Conservation (phyloP, 1,140 invertebrate genomes). For the Drosophila malerkotliana region DNA sequence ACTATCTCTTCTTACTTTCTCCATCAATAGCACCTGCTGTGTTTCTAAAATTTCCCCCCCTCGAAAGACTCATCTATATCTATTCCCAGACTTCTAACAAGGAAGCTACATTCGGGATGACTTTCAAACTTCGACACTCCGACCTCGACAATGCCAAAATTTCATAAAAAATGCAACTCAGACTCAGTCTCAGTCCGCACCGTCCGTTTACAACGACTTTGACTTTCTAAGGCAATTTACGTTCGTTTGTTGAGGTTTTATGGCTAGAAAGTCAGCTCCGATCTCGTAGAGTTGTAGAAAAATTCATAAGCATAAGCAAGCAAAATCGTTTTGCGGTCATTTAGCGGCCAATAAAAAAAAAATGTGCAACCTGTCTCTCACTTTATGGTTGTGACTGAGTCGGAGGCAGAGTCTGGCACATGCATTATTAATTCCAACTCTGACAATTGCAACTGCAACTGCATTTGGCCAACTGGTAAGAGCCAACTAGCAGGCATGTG, state of each 20-base stretch:
- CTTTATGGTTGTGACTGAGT: not conserved
- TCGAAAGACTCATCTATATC: not conserved
- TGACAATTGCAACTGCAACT: slow-evolving; percentile 51
- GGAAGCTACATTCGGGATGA: slow-evolving; percentile 31
- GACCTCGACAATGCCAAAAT: slow-evolving; percentile 60
- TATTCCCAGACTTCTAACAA: slow-evolving; percentile 36
- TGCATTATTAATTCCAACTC: slow-evolving; percentile 56
- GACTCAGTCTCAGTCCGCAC: not conserved
- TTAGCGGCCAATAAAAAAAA: slow-evolving; percentile 46
- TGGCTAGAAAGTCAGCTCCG: slow-evolving; percentile 63
- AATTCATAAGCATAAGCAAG: slow-evolving; percentile 61
- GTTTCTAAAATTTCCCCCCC: not conserved
- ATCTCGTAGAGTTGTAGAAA: slow-evolving; percentile 40
- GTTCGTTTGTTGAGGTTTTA: slow-evolving; percentile 44
- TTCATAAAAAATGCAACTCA: slow-evolving; percentile 40
- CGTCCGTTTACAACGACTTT: slow-evolving; percentile 12
- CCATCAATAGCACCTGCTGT: slow-evolving; percentile 9
- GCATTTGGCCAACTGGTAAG: slow-evolving; percentile 4
- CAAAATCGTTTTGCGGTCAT: slow-evolving; percentile 44
- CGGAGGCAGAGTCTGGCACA: slow-evolving; percentile 9
- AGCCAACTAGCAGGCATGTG: slow-evolving; percentile 10
- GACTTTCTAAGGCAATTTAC: slow-evolving; percentile 74
- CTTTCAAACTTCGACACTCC: slow-evolving; percentile 56
- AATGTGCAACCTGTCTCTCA: slow-evolving; percentile 31
- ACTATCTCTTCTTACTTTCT: slow-evolving; percentile 17